Evolutionary conservation across 2,113 vertebrate genomes (phyloP), one percentile per base, ranked within the genome.

Genomic region (Malaclemys terrapin): DNA sequence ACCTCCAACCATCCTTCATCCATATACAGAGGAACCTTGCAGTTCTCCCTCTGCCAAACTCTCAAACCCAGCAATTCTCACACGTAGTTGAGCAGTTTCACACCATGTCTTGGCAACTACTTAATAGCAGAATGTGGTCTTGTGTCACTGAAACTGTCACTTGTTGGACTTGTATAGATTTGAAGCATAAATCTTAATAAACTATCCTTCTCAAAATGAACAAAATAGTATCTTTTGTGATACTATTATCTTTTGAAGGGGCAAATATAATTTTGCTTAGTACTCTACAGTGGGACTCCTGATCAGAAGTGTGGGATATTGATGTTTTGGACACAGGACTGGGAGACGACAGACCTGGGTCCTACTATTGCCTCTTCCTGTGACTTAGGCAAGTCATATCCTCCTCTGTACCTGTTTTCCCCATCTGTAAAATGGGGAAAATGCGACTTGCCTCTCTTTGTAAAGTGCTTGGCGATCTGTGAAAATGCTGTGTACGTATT

Each of bases 121-220:
- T 93, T 84, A 94, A 85, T 92, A 90, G 47, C 45, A 85, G 87
- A 65, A 19, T 94, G 42, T 92, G 31, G 24, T 19, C 78, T 95
- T 92, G 53, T 47, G 78, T 79, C 65, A 50, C 75, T 29, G 75
- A 47, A 47, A 78, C 12, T 72, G 65, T 72, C 4, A 9, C 17
- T 38, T 9, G 17, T 78, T 78, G 45, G 42, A 24, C 6, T 78
- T 47, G 65, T 47, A 2, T 76, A 80, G 93, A 54, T 88, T 90
- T 81, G n/a, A 69, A 85, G 84, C 91, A 89, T 65, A 94, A 95
- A 85, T 75, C 88, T 86, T 89, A 85, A 84, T 87, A 89, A 94
- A 38, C 50, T 59, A 75, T 83, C 2, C 10, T 87, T 95, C 45
- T 20, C 3, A 47, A 88, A 94, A 75, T 80, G 91, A 86, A 50